These are phyloP conservation scores for Rhynchotus rufescens DNA, from an alignment of 2,797 vertebrate species.

Conservation along the genomic window DNA sequence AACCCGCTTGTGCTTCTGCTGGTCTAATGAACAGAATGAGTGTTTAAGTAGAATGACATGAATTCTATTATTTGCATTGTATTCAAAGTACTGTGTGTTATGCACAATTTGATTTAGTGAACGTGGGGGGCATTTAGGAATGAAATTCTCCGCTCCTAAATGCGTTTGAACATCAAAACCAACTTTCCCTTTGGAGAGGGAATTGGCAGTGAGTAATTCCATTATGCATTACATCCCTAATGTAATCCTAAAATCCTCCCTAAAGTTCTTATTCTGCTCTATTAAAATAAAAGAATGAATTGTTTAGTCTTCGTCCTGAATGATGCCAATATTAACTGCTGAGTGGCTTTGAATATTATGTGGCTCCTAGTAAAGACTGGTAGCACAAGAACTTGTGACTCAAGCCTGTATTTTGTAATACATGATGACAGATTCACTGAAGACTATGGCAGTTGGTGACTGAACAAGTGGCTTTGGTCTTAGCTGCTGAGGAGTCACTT, in stretches of 20 bases:
- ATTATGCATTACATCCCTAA: slow-evolving; percentile 37
- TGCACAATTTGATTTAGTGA: neutral
- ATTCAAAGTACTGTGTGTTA: neutral
- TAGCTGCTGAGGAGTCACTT: neutral
- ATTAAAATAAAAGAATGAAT: slow-evolving; percentile 44
- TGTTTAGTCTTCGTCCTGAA: neutral
- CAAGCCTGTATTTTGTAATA: neutral
- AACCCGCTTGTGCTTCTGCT: slow-evolving; percentile 15
- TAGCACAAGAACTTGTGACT: neutral
- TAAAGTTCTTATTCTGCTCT: slow-evolving; percentile 49
- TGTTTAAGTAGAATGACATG: neutral
- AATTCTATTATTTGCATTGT: neutral
- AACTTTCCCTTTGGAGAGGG: slow-evolving; percentile 60
- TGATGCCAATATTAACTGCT: neutral
- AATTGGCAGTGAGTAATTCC: slow-evolving; percentile 43
- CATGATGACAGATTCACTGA: neutral
- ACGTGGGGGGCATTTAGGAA: neutral
- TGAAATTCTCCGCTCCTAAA: neutral
- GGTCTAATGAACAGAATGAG: neutral
- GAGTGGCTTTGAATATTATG: neutral
- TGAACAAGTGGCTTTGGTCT: neutral
- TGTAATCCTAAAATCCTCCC: slow-evolving; percentile 53
- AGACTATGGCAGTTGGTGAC: neutral
- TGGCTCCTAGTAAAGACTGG: neutral
- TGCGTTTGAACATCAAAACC: slow-evolving; percentile 20